Evolutionary conservation across 2,797 vertebrate genomes (phyloP).

Genomic region (Cossypha polioptera): DNA sequence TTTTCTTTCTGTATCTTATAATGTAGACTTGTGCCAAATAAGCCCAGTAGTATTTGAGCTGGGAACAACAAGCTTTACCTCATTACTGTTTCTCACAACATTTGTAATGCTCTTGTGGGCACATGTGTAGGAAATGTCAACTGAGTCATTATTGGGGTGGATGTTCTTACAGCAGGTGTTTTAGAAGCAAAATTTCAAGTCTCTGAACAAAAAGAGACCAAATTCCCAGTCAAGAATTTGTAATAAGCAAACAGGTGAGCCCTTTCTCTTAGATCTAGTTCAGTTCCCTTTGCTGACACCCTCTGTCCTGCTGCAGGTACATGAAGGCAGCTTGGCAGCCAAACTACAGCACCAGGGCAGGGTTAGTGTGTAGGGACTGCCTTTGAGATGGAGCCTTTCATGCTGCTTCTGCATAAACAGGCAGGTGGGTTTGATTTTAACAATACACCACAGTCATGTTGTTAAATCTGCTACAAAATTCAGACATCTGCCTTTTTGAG

Average conservation of each 20-base stretch:
- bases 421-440: slow-evolving; percentile 21
- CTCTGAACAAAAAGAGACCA: not conserved
- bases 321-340: not conserved
- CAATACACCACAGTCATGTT: not conserved
- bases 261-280: not conserved
- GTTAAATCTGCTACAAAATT: slow-evolving; percentile 26
- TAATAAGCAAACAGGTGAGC: not conserved
- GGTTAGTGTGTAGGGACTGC: not conserved
- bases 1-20: not conserved
- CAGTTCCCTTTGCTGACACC: not conserved
- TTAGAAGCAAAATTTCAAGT: not conserved
- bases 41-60: not conserved
- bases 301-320: not conserved
- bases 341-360: not conserved
- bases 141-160: not conserved
- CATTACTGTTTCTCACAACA: not conserved
- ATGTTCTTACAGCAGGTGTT: not conserved
- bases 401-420: not conserved
- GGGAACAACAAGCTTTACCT: not conserved
- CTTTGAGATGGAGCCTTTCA: not conserved
- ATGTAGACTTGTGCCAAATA: not conserved
- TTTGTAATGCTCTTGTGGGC: not conserved
- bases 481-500: not conserved
- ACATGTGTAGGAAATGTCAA: not conserved
- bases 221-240: not conserved